Percentiles rank a stretch among this genome's conserved stretches.
phyloP scores from a whole-genome alignment of 2,113 vertebrate genomes.

The Salvelinus fontinalis region DNA sequence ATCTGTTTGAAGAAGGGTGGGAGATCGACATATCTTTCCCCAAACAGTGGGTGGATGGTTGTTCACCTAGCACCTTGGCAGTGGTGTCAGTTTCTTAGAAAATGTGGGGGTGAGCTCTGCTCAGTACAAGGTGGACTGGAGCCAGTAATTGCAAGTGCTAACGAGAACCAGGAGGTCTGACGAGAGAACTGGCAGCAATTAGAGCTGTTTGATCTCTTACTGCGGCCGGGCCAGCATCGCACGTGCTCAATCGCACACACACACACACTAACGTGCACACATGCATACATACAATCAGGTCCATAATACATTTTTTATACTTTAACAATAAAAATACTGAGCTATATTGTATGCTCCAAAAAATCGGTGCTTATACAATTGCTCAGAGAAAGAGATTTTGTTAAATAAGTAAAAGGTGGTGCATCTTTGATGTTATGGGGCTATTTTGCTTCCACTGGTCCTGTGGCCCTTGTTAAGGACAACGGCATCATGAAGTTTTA shows the following conservation, averaged over 20 bases:
- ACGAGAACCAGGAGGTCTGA: constrained; percentile 3
- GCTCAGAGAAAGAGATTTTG: too few relatives aligned
- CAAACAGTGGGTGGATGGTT: neutral
- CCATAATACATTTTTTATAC: too few relatives aligned
- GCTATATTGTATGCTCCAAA: too few relatives aligned
- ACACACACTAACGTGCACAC: neutral
- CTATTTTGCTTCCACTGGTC: too few relatives aligned
- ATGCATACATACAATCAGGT: neutral
- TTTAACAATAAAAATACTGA: too few relatives aligned
- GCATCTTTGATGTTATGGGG: too few relatives aligned
- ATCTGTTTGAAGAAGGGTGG: neutral
- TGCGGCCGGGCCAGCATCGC: neutral
- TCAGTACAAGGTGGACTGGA: neutral
- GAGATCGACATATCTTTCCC: neutral
- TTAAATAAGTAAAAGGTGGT: too few relatives aligned
- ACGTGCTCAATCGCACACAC: neutral
- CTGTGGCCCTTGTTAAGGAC: too few relatives aligned
- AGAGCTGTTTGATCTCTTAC: constrained; percentile 4
- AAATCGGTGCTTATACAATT: too few relatives aligned
- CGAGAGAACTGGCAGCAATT: constrained; percentile 1
- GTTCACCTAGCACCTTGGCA: neutral
- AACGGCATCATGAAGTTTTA: too few relatives aligned
- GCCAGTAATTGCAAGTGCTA: neutral
- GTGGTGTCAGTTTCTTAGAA: neutral
- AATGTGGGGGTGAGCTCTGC: neutral